Evolutionary conservation across 1,140 invertebrate genomes (phyloP), one percentile per base, ranked within the genome.

Genomic region (Cydia pomonella): DNA sequence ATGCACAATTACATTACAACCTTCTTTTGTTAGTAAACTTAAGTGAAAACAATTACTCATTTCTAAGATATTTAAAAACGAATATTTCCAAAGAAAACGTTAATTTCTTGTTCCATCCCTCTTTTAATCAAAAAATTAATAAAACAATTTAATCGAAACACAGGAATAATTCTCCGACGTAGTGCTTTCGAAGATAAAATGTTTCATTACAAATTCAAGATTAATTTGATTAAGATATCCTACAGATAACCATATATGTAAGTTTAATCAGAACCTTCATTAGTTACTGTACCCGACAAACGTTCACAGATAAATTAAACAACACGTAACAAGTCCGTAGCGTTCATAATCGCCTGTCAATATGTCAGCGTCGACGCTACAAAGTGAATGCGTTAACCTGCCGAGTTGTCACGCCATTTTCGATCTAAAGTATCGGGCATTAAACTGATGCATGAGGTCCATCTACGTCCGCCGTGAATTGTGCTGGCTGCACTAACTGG

Each of bases 321-420:
- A 84, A 83, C 86, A 82, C 79, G 82, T 82, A 82, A 84, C 83
- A 84, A 79, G 77, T 84, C 77, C 76, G 84, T 85, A 87, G 83
- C 76, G 87, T 75, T 87, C 84, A 91, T 87, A 88, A 88, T 88
- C 84, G 80, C 83, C 75, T 87, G 85, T 82, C 85, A 82, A 88
- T 84, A 77, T 84, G 79, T 85, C 84, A 81, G 79, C 74, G 78
- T 78, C 73, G 71, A 63, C 74, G 74, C 41, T 81, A 82, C 81
- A 86, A 87, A 84, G 80, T 80, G 84, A 76, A 75, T 76, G 78
- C 82, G 81, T 85, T 83, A 87, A 76, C 79, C 38, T 38, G 27
- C 66, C 50, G 53, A 79, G 63, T 76, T 81, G 84, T 83, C 80
- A 82, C 75, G 84, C 83, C 64, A 85, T 87, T 89, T 81, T 89